Evolutionary conservation across 2,888 invertebrate genomes (phyloP), one percentile per base, ranked within the genome.

Genomic region (Drosophila anceps): DNA sequence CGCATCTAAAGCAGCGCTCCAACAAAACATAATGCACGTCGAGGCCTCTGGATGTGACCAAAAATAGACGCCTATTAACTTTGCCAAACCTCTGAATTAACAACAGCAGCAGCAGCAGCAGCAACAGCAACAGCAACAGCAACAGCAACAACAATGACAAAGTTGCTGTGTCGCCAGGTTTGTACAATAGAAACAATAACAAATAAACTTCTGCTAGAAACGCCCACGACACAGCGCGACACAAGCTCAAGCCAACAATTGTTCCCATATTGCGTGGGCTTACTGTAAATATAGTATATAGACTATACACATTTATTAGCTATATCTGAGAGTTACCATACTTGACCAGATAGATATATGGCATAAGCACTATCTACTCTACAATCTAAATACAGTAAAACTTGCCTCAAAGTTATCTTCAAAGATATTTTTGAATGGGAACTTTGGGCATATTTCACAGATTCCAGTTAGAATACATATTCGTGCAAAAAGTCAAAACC

Each of bases 41-140:
- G 54, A 35, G 62, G 74, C 46, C 67, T 60, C 46, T 84, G 68
- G 71, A 84, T 87, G 79, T 79, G 79, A 79, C 90, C 84, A 88
- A 89, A 84, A 79, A 66, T 79, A 83, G 79, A 73, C 58, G 83
- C 71, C 78, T 75, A 80, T 80, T 80, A 73, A 73, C 63, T 76
- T 65, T 67, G 66, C 59, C 76, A 67, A 74, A 68, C 72, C 69
- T 70, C 65, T 46, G 58, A 73, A 70, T 64, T 51, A 65, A 74
- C 43, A 64, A 58, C 37, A 60, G 37, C 43, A 54, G 58, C 57
- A 41, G 44, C 53, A 62, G 59, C 37, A 53, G 44, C 39, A 64
- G 53, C 31, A 63, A 48, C 44, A 60, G n/a, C 43, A 64, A 58
- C 37, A 60, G 37, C 43, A 54, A 60, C 57, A 41, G 44, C 53